Conservation (phyloP, 30 jellyfish, hydroid and myxozoan genomes). For the Aurelia aurita region DNA sequence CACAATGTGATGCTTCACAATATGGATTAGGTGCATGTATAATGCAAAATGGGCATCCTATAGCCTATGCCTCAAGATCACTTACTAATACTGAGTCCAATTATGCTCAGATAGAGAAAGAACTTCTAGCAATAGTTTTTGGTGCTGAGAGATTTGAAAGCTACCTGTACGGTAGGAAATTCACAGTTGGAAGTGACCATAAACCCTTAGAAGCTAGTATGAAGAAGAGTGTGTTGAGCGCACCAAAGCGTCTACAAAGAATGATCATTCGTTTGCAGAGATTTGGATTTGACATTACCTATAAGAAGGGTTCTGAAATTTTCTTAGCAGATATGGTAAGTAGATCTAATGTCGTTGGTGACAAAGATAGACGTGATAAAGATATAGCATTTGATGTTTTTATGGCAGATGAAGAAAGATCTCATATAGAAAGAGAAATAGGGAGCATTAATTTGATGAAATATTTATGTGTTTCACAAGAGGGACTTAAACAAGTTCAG, state of each 20-base stretch:
- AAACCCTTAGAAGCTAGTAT: constrained; percentile 60
- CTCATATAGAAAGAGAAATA: constrained; percentile 30
- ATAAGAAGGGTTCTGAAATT: constrained; percentile 57
- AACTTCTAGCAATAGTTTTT: constrained; percentile 57
- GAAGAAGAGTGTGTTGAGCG: constrained; percentile 38
- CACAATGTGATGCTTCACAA: constrained; percentile 50
- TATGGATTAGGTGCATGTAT: constrained; percentile 68
- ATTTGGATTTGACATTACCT: constrained; percentile 29
- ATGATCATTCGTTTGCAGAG: constrained; percentile 62
- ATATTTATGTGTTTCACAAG: constrained; percentile 41
- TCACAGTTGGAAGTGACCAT: too few relatives aligned
- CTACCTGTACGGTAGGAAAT: constrained; percentile 50
- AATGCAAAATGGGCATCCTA: constrained; percentile 49
- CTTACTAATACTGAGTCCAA: constrained; percentile 35
- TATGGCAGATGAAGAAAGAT: constrained; percentile 42
- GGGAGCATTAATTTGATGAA: constrained; percentile 31
- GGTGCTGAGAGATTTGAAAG: constrained; percentile 52
- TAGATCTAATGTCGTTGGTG: constrained; percentile 15
- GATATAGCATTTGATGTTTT: constrained; percentile 22
- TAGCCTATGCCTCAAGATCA: constrained; percentile 73
- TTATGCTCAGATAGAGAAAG: constrained; percentile 64
- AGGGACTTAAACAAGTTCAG: constrained; percentile 30
- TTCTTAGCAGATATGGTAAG: constrained; percentile 49
- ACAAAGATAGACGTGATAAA: constrained; percentile 1
- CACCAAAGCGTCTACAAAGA: constrained; percentile 72